Evolutionary conservation across 2,113 vertebrate genomes (phyloP).

Genomic region (Apaloderma vittatum): DNA sequence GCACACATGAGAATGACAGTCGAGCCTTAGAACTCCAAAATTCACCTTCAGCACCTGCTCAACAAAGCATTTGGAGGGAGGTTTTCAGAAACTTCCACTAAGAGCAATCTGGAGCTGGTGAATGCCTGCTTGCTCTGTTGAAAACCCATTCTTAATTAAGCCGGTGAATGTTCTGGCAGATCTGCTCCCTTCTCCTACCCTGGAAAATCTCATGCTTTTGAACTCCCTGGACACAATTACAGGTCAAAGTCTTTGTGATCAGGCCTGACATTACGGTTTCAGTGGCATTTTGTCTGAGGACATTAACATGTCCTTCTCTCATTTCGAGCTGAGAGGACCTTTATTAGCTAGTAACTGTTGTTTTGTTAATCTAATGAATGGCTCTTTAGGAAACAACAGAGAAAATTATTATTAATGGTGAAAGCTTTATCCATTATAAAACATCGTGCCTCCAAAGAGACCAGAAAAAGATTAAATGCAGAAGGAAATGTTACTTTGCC

Average conservation of each 20-base stretch:
- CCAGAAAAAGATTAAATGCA: constrained; percentile 56
- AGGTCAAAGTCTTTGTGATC: constrained; percentile 65
- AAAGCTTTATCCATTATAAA: constrained; percentile 69
- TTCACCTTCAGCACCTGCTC: neutral
- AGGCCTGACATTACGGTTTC: constrained; percentile 22
- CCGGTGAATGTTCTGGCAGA: neutral
- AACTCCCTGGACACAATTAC: constrained; percentile 61
- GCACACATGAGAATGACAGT: neutral
- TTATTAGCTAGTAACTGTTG: constrained; percentile 69
- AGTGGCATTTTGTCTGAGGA: constrained; percentile 69
- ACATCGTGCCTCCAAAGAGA: constrained; percentile 59
- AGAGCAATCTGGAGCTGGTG: neutral
- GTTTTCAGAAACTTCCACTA: neutral
- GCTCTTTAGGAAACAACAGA: constrained; percentile 70
- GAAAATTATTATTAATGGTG: constrained; percentile 72
- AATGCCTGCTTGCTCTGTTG: neutral
- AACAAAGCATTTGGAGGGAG: neutral
- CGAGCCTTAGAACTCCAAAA: neutral
- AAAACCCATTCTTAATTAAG: neutral
- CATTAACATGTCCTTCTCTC: constrained; percentile 42
- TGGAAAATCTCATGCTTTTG: constrained; percentile 45
- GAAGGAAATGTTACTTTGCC: constrained; percentile 68
- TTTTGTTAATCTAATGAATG: constrained; percentile 76
- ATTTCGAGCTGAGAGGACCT: constrained; percentile 37
- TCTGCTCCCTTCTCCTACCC: neutral